Base-by-base conservation (phyloP, 2,797 vertebrate species). In the Paratrypauchen microcephalus region DNA sequence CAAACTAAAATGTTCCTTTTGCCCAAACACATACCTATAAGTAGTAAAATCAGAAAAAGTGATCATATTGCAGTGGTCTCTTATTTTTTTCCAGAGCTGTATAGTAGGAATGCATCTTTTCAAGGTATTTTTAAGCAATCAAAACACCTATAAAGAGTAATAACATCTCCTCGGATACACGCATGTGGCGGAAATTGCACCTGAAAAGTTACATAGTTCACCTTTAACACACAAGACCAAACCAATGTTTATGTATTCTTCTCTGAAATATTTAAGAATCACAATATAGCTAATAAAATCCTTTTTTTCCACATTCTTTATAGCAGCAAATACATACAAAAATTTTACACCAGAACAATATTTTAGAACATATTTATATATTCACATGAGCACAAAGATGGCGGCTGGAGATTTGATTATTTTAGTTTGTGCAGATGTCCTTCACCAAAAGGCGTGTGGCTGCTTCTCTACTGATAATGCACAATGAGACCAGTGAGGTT, bases 301-400 rank as follows among this genome's bases (percentile, higher is more conserved):
- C 0, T 56, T 56, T 28, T 60, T 56, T 36, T 19, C 2, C 24
- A 50, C 50, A 6, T 50, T 65, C 63, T 65, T 65, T 65, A 65
- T 82, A 65, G 79, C 75, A 81, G 63, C 79, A 83, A 80, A 82
- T 60, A 85, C 70, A 78, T 72, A 73, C 59, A 77, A 76, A 69
- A 73, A 74, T 71, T 76, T 86, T 77, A 81, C 79, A 78, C 72
- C 24, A 54, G 64, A 78, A 83, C 83, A 85, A 87, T 79, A 90
- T 71, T 86, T 86, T 81, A 74, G 69, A 59, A 75, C 84, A 80
- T 87, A 86, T 86, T 82, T 75, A 87, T 75, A 87, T 74, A 80
- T 81, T 66, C 82, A 83, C 82, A 69, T 73, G 18, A 80, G 69
- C 71, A 70, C 55, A 4, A 70, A 68, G 57, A 58, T 19, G 73